A percentile compares a stretch with the other conserved stretches of the same genome.
Evolutionary conservation across 2,888 invertebrate species (phyloP).

Genomic region (Drosophila colorata): DNA sequence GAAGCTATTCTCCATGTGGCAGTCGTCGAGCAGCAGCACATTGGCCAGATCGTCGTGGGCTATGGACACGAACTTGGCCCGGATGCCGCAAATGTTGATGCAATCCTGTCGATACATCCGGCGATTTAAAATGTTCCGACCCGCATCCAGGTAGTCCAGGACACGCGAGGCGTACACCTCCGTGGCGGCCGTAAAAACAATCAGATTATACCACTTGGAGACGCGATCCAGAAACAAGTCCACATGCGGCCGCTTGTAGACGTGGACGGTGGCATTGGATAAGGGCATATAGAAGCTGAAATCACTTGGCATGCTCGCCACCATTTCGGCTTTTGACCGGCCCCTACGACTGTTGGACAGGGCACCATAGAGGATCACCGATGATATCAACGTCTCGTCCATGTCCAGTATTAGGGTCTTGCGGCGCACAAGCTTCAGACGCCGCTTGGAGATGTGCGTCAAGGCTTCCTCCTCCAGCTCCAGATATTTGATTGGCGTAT

Average conservation of each 20-base stretch:
- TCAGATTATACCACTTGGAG: conserved; percentile 51
- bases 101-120: conserved; percentile 50
- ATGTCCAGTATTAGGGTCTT: conserved; percentile 60
- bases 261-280: background rate
- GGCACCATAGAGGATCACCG: conserved; percentile 4
- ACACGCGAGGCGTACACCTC: conserved; percentile 34
- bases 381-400: conserved; percentile 53
- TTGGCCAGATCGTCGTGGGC: conserved; percentile 24
- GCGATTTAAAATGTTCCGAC: conserved; percentile 26
- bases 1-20: conserved; percentile 29
- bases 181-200: conserved; percentile 37
- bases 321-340: background rate
- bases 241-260: conserved; percentile 59
- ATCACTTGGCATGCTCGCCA: conserved; percentile 23
- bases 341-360: background rate
- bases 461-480: conserved; percentile 2
- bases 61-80: conserved; percentile 33
- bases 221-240: conserved; percentile 55
- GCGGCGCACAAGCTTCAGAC: conserved; percentile 33
- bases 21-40: conserved; percentile 49
- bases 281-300: conserved; percentile 8
- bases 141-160: conserved; percentile 43
- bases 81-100: conserved; percentile 22
- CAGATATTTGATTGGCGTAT: conserved; percentile 30
- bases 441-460: conserved; percentile 22